Conservation (phyloP, 2,113 vertebrate species). For the Dipodomys spectabilis region DNA sequence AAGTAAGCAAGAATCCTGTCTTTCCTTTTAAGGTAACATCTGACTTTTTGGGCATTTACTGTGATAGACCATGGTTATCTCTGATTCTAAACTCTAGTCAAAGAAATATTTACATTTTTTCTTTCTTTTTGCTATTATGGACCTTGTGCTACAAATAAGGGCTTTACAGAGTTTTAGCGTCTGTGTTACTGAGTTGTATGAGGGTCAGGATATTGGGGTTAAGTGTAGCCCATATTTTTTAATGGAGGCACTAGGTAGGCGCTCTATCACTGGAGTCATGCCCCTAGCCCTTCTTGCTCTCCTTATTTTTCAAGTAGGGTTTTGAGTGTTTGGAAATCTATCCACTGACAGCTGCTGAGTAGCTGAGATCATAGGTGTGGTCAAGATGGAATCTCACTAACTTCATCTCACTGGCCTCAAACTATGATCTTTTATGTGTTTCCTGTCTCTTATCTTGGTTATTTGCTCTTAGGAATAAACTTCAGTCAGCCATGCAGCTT, state of each 20-base stretch:
- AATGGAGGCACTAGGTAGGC: background rate
- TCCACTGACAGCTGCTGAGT: too few species aligned
- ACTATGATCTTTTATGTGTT: background rate
- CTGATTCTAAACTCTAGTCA: background rate
- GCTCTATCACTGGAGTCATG: too few species aligned
- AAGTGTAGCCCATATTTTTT: background rate
- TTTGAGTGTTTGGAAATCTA: too few species aligned
- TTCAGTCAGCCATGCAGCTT: background rate
- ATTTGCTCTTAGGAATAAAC: background rate
- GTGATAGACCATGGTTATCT: background rate
- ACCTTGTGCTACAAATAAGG: background rate
- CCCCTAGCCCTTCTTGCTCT: background rate
- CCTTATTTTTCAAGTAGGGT: too few species aligned
- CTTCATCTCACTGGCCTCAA: too few species aligned
- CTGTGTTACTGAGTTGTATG: background rate
- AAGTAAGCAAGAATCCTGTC: background rate
- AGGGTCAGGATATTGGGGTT: background rate
- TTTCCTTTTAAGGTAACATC: slow-evolving; percentile 6
- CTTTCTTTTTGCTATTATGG: background rate
- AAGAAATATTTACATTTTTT: slow-evolving; percentile 6
- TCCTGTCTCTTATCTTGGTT: background rate
- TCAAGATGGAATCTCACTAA: too few species aligned
- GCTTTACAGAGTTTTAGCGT: background rate
- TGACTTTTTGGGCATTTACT: background rate
- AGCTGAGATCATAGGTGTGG: too few species aligned